These are phyloP conservation scores for Dunckerocampus dactyliophorus DNA, from an alignment of 2,113 vertebrate species.

Conservation along the genomic window DNA sequence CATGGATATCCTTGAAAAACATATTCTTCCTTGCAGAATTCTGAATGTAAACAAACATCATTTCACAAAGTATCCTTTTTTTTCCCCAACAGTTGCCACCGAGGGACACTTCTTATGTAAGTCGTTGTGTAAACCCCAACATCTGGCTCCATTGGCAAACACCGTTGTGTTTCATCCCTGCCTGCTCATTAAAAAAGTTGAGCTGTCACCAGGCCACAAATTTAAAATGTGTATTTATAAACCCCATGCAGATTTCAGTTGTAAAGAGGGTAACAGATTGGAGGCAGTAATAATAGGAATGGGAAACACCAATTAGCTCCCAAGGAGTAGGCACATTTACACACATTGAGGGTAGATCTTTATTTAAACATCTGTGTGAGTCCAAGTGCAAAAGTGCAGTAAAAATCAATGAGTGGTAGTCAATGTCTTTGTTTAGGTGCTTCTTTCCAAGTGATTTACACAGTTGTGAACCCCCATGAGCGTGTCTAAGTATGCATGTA, in stretches of 20 bases:
- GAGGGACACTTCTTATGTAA: slow-evolving; percentile 30
- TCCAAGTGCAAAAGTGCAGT: background rate
- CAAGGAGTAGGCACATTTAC: slow-evolving; percentile 30
- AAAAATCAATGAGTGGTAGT: slow-evolving; percentile 3
- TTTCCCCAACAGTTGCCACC: slow-evolving; percentile 1
- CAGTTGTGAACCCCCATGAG: too few species aligned
- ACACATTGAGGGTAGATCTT: background rate
- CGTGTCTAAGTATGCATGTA: background rate
- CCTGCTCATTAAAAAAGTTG: slow-evolving; percentile 9
- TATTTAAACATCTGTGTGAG: background rate
- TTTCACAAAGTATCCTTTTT: background rate
- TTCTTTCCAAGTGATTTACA: background rate
- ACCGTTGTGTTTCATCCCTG: slow-evolving; percentile 21
- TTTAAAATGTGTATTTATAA: slow-evolving; percentile 42
- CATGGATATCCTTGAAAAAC: background rate
- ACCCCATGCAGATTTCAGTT: slow-evolving; percentile 27
- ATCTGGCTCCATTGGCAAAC: slow-evolving; percentile 46
- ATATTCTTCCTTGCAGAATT: background rate
- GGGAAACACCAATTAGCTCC: slow-evolving; percentile 43
- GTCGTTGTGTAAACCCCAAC: slow-evolving; percentile 37
- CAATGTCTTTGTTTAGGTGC: background rate
- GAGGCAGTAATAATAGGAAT: slow-evolving; percentile 41
- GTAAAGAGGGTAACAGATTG: slow-evolving; percentile 34
- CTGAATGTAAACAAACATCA: background rate
- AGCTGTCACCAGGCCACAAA: slow-evolving; percentile 7